These are phyloP conservation scores for Calliopum simillimum DNA, from an alignment of 2,888 invertebrate genomes.

Conservation along the genomic window DNA sequence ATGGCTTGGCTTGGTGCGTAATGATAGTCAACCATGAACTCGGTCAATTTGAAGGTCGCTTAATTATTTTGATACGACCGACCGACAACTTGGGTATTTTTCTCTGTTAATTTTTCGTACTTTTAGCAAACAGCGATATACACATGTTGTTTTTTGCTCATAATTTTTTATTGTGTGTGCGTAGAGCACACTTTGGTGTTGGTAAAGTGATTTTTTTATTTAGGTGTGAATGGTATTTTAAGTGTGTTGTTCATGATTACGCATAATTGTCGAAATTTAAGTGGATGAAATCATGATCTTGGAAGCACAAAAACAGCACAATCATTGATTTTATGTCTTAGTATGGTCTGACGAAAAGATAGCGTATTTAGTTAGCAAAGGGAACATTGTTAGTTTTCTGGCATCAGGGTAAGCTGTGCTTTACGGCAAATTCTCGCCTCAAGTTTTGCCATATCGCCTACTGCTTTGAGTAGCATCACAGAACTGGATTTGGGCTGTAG, in stretches of 20 bases:
- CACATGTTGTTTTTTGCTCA: no score
- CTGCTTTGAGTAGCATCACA: no score
- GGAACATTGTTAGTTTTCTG: no score
- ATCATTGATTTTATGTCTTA: no score
- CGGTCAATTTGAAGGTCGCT: constrained; percentile 60
- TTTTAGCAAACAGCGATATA: no score
- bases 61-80: neutral
- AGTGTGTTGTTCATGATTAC: constrained; percentile 9
- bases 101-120: neutral
- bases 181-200: neutral
- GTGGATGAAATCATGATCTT: constrained; percentile 5
- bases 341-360: no score
- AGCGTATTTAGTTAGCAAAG: no score
- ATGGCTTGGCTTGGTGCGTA: constrained; percentile 33
- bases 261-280: constrained; percentile 10
- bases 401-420: no score
- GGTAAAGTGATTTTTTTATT: neutral
- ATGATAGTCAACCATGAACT: constrained; percentile 55
- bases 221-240: constrained; percentile 3
- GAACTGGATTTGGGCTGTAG: no score
- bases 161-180: no score
- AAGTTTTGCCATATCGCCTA: no score
- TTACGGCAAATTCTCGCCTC: no score
- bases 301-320: neutral
- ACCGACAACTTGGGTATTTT: neutral